Base-by-base conservation (phyloP, 2,113 vertebrate species). In the Lepus europaeus region DNA sequence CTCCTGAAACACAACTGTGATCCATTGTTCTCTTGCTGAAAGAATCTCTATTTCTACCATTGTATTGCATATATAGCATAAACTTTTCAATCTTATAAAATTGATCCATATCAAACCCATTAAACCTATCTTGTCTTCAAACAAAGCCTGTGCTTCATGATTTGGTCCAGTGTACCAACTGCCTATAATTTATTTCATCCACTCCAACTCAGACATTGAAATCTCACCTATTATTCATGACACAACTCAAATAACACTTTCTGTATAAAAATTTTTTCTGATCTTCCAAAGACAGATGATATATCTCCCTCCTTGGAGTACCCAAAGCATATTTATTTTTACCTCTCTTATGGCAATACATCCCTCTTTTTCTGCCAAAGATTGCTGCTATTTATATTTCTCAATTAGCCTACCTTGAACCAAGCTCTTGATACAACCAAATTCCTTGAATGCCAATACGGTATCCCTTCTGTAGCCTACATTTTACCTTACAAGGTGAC, bases 251-350 rank as follows among this genome's bases (percentile, higher is more conserved):
- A 92, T 6, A 17, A 10, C 33, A 73, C 3, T 3, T 20, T 93
- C 66, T 92, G 33, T 16, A 31, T 85, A 49, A 72, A 83, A 13
- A 20, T 33, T 85, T 61, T 80, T 87, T 74, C 59, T 70, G 1
- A 74, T 78, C 31, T 69, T 81, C 66, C 1, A 78, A 90, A 72
- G 13, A 70, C 1, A 69, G 63, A 25, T 86, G 25, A 36, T 70
- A 66, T 31, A 79, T 59, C 20, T 49, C 6, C 5, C 73, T 72
- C 31, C 14, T 78, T 56, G 81, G 31, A 91, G 16, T 82, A 8
- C 27, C 53, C 33, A 45, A 89, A 96, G 23, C 7, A 73, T 1
- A 90, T 82, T 78, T 66, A 31, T 90, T 78, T 94, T 93, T 70
- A 86, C 6, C 10, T 77, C 1, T 76, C n/a, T 16, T 39, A 49